Evolutionary conservation across 2,888 invertebrate species (phyloP), one percentile per base, ranked within the genome.

Genomic region (Acronicta leporina): DNA sequence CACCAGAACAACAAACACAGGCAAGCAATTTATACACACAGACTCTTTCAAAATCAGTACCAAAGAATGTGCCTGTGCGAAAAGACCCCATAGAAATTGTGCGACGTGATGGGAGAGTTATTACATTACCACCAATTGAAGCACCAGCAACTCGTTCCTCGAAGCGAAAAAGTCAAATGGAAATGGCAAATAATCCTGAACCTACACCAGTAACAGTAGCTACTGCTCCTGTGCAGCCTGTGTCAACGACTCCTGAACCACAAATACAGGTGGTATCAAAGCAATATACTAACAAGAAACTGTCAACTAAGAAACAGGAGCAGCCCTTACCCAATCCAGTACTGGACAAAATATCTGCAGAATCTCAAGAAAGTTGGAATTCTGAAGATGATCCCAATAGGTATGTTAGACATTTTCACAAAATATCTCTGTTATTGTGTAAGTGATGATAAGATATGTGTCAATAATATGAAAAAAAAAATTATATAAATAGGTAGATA

Each of bases 371-470:
- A 72, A 96, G 95, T 85, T 96, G 95, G 86, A 96, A 96, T 88
- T 97, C 97, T n/a, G 98, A 98, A 90, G 98, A 98, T 91, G 98
- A 99, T 95, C 98, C 98, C 9, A 96, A 97, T 82, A 97, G 96
- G 96, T 96, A 89, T 51, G 55, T 51, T 16, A 56, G 4, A 11
- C 15, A 40, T 41, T 16, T 46, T 27, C 25, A 13, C 5, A 30
- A 25, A n/a, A n/a, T 5, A 15, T 25, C 44, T 25, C 11, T 13
- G 25, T 16, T 0, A 43, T 43, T 20, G 20, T 20, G 20, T 4
- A 3, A 20, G 20, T 20, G 20, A 20, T 20, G 20, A 20, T n/a
- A n/a, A n/a, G n/a, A n/a, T n/a, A n/a, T n/a, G n/a, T n/a, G n/a
- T n/a, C n/a, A n/a, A n/a, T n/a, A n/a, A n/a, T n/a, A n/a, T n/a